A percentile compares a stretch with the other conserved stretches of the same genome.
Conservation (phyloP, 2,797 vertebrate species). For the Alfaro cultratus region DNA sequence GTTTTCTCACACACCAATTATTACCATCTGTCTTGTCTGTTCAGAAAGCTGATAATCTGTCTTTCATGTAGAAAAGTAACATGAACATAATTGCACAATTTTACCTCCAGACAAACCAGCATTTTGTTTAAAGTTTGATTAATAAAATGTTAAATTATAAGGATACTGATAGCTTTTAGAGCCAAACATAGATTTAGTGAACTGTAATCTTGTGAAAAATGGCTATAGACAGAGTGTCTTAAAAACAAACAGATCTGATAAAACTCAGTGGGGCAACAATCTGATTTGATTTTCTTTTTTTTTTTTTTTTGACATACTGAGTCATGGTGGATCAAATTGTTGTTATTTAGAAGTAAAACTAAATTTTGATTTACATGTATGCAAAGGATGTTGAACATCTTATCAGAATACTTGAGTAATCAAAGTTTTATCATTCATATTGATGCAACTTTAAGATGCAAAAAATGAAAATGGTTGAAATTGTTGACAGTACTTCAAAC, state of each 20-base stretch:
- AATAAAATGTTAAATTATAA: background rate
- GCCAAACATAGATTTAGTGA: background rate
- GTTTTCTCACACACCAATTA: constrained; percentile 8
- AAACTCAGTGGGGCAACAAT: background rate
- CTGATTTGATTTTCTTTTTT: background rate
- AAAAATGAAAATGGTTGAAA: background rate
- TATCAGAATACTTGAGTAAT: background rate
- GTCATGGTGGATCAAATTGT: background rate
- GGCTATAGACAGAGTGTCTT: background rate
- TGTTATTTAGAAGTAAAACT: background rate
- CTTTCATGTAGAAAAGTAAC: no score
- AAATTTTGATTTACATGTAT: background rate
- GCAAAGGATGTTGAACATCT: background rate
- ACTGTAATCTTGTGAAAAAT: background rate
- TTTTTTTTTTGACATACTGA: background rate
- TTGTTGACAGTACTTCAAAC: no score
- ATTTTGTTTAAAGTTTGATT: background rate
- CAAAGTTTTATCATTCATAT: background rate
- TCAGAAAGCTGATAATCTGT: background rate
- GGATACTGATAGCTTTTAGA: background rate
- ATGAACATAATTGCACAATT: background rate
- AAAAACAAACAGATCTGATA: background rate
- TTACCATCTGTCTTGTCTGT: constrained; percentile 11
- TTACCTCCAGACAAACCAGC: background rate
- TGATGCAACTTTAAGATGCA: background rate